Conservation (phyloP, 2,797 vertebrate species). For the Dipus sagitta region DNA sequence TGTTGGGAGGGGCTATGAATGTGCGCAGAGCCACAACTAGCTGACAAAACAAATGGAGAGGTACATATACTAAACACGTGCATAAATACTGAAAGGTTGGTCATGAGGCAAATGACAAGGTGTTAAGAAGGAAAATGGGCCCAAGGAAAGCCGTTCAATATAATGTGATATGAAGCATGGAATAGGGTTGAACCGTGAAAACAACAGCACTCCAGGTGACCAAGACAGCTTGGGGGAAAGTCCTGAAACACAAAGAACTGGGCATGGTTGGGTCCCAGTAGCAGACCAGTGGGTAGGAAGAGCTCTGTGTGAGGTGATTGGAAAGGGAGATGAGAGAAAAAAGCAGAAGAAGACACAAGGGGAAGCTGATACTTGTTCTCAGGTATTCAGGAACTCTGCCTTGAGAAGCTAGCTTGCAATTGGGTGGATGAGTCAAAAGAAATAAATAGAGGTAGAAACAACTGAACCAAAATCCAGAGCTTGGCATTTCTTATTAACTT, state of each 20-base stretch:
- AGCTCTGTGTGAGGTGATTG: no score
- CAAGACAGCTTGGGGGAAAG: not conserved
- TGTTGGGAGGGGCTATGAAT: not conserved
- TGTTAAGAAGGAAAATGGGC: not conserved
- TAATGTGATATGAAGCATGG: not conserved
- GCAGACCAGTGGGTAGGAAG: not conserved
- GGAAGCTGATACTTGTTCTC: fast-evolving
- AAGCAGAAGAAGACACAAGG: not conserved
- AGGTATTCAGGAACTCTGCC: not conserved
- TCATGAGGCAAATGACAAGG: not conserved
- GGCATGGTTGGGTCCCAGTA: not conserved
- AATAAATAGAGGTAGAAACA: not conserved
- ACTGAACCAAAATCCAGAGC: no score
- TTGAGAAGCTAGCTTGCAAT: fast-evolving
- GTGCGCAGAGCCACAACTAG: not conserved
- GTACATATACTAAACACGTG: not conserved
- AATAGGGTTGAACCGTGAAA: not conserved
- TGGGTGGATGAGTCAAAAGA: not conserved
- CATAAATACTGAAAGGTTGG: not conserved
- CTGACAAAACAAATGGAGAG: not conserved
- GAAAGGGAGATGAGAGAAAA: not conserved
- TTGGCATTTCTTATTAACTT: not conserved
- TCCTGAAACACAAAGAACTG: not conserved
- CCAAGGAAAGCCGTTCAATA: not conserved
- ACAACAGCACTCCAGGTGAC: not conserved